phyloP scores from a whole-genome alignment of 2,888 invertebrate genomes.

The Hemicrepidius hirtus region DNA sequence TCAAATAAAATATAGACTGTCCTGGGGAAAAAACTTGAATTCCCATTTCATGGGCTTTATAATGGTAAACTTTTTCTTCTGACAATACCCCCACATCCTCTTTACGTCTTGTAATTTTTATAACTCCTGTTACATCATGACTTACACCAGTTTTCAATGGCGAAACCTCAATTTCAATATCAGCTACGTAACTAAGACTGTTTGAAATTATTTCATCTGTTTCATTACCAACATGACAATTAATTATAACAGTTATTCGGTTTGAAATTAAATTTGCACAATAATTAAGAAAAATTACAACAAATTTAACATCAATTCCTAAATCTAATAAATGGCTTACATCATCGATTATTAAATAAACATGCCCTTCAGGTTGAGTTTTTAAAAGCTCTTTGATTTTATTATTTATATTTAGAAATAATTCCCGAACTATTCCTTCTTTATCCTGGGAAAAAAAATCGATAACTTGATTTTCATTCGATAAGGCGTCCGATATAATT shows the following conservation, averaged over 20 bases:
- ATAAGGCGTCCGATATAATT: slow-evolving; percentile 71
- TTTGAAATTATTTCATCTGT: slow-evolving; percentile 76
- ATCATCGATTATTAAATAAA: slow-evolving; percentile 81
- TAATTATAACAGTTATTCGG: slow-evolving; percentile 75
- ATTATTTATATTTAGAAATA: slow-evolving; percentile 71
- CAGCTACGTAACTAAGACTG: slow-evolving; percentile 78
- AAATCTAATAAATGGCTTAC: slow-evolving; percentile 82
- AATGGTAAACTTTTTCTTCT: slow-evolving; percentile 73
- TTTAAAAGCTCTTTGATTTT: slow-evolving; percentile 67
- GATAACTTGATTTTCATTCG: slow-evolving; percentile 50
- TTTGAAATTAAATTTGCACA: slow-evolving; percentile 70
- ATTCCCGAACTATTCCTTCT: slow-evolving; percentile 68
- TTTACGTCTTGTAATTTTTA: slow-evolving; percentile 74
- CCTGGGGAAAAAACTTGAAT: slow-evolving; percentile 85
- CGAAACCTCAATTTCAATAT: slow-evolving; percentile 78
- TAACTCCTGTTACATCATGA: slow-evolving; percentile 82
- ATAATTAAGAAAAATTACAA: slow-evolving; percentile 74
- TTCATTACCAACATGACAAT: slow-evolving; percentile 76
- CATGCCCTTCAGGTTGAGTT: slow-evolving; percentile 53
- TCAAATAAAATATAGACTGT: slow-evolving; percentile 66
- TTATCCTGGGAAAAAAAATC: slow-evolving; percentile 62
- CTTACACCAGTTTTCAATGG: slow-evolving; percentile 84
- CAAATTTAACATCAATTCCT: slow-evolving; percentile 74
- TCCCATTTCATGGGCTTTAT: slow-evolving; percentile 84
- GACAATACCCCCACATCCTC: slow-evolving; percentile 33